A percentile compares a stretch with the other conserved stretches of the same genome.
These are phyloP conservation scores for Syngnathus typhle DNA, from an alignment of 2,113 vertebrate species.

Conservation along the genomic window DNA sequence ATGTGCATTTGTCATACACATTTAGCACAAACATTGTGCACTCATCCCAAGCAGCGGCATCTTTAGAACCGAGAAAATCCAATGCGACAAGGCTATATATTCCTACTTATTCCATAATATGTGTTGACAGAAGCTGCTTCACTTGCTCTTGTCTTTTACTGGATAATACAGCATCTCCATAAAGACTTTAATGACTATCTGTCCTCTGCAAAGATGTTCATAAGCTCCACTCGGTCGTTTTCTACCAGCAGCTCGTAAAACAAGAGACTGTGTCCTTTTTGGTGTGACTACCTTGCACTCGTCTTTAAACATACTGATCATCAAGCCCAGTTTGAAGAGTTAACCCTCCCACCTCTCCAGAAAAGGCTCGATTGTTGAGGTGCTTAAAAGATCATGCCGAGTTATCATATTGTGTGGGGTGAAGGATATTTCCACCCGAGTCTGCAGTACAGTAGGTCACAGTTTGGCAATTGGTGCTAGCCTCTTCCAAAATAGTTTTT, in stretches of 20 bases:
- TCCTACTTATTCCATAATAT: neutral
- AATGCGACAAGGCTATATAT: neutral
- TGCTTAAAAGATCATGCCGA: no score
- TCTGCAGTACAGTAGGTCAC: no score
- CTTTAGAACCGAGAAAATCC: neutral
- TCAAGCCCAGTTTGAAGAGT: neutral
- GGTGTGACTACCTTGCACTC: neutral
- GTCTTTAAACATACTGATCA: neutral
- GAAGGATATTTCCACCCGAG: no score
- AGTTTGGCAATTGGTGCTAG: no score
- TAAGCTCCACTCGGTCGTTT: conserved; percentile 1
- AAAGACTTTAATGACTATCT: conserved; percentile 4
- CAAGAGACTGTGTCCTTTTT: neutral
- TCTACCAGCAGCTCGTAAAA: neutral
- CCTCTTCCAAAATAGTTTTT: no score
- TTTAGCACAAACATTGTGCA: neutral
- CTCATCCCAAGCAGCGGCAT: neutral
- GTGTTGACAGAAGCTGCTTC: neutral
- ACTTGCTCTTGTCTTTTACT: conserved; percentile 1
- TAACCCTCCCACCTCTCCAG: neutral
- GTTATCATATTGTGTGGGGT: no score
- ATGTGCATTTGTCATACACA: no score
- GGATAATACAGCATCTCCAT: neutral
- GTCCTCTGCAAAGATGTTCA: neutral
- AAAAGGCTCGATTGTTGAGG: no score